Evolutionary conservation across 2,113 vertebrate genomes (phyloP), one percentile per base, ranked within the genome.

Genomic region (Anarrhichthys ocellatus): DNA sequence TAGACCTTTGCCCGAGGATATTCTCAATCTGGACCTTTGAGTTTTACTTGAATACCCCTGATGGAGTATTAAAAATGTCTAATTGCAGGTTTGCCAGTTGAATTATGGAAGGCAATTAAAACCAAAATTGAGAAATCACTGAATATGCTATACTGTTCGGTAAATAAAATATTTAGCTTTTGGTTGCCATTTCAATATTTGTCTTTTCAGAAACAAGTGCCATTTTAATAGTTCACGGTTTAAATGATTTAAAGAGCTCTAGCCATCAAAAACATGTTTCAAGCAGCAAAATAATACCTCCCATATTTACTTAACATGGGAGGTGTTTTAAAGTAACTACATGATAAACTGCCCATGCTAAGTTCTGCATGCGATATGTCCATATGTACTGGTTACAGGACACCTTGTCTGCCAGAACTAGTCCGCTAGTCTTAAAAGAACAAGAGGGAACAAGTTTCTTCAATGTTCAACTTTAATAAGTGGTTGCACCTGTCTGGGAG

Each of bases 401-500:
- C 17, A 14, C 27, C 4, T 36, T 36, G 6, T 36, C 13, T 18
- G n/a, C 5, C 5, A 9, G 8, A 42, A n/a, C n/a, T n/a, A 80
- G 15, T n/a, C 38, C 36, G 24, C 46, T 0, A 46, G 46, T 9
- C 1, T 58, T n/a, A 0, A 7, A 63, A 20, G 22, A 15, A 56
- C 0, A 1, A 18, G 34, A 34, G 2, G 5, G 14, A 66, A 18
- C 29, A 4, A 2, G 76, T 27, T 34, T 34, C 0, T 36, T 83
- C 52, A 84, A 66, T 84, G 1, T 75, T 84, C 4, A 75, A 56
- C 14, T 46, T 80, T 86, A 71, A 14, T 59, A 56, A 36, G 42
- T 1, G 15, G 9, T 74, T 54, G 15, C 38, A 69, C 20, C 24
- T 10, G 11, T 2, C 40, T 14, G 9, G 46, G 0, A n/a, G 2